These are phyloP conservation scores for Plectropomus leopardus DNA, from an alignment of 2,113 vertebrate species.

Conservation along the genomic window DNA sequence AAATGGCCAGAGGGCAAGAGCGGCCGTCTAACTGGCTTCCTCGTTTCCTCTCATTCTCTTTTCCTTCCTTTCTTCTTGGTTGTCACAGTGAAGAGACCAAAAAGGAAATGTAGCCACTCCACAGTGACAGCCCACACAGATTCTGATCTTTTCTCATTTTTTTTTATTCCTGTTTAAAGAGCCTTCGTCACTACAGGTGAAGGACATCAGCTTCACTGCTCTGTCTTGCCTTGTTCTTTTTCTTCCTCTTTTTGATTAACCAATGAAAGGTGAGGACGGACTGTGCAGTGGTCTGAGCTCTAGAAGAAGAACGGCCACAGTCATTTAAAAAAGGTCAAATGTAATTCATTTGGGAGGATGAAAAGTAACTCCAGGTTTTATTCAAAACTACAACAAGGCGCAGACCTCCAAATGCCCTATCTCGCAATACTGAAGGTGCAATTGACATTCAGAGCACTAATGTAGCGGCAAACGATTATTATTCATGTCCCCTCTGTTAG, in stretches of 20 bases:
- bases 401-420: no score
- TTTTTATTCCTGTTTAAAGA: slow-evolving; percentile 63
- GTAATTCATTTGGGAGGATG: no score
- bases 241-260: slow-evolving; percentile 35
- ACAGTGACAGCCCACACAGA: slow-evolving; percentile 56
- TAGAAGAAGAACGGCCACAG: slow-evolving; percentile 13
- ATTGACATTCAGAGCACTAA: no score
- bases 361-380: no score
- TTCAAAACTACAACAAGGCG: no score
- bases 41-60: slow-evolving; percentile 27
- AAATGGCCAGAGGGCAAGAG: slow-evolving; percentile 48
- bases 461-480: no score
- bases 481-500: no score
- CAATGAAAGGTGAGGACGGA: slow-evolving; percentile 38
- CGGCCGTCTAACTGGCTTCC: slow-evolving; percentile 25
- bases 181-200: slow-evolving; percentile 64
- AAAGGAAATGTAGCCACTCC: slow-evolving; percentile 42
- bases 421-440: no score
- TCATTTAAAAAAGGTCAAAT: no score
- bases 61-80: slow-evolving; percentile 34
- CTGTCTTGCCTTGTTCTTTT: slow-evolving; percentile 16
- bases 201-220: slow-evolving; percentile 36
- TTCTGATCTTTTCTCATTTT: slow-evolving; percentile 66
- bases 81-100: slow-evolving; percentile 55
- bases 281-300: not conserved